Evolutionary conservation across 1,140 invertebrate species (phyloP), one percentile per base, ranked within the genome.

Genomic region (Temnothorax curvispinosus): DNA sequence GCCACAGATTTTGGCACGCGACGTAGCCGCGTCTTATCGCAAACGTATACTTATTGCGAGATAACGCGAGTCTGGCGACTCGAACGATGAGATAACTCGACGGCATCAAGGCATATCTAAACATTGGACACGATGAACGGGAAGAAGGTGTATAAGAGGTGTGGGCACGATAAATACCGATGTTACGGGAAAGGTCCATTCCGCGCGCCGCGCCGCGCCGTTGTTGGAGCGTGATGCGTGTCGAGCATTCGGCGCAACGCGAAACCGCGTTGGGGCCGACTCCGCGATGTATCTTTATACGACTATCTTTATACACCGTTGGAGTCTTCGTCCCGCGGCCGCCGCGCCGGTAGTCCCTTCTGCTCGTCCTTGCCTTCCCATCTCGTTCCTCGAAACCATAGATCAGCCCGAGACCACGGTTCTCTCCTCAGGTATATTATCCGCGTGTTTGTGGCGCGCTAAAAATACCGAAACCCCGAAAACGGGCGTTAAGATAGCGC

Each of bases 401-500:
- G 85, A 91, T 91, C 90, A 90, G 56, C 44, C 32, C 7, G 78
- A 65, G 80, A 62, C 81, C 69, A 9, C 54, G 41, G 69, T 50
- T 85, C 84, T 72, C 54, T 81, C n/a, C 87, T 85, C 90, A 91
- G 87, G 91, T 92, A 90, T 92, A 92, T 92, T 90, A 92, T 92
- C 91, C 86, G 80, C 72, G 69, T 76, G 72, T 85, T 81, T 58
- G 88, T 78, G 71, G 58, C 86, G 58, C 88, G 85, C 88, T 92
- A 92, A 92, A 92, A 92, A 92, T 92, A 92, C 72, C 78, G 76
- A 90, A 92, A 92, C 54, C 58, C 90, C 90, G 87, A 91, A 92
- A 92, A 88, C 90, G 89, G 88, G 86, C 88, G 92, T 92, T 91
- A 89, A 92, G 90, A 92, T 92, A 92, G 92, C 88, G 91, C 69